A percentile compares a stretch with the other conserved stretches of the same genome.
Evolutionary conservation across 2,113 vertebrate species (phyloP).

Genomic region (Chaetops frenatus): DNA sequence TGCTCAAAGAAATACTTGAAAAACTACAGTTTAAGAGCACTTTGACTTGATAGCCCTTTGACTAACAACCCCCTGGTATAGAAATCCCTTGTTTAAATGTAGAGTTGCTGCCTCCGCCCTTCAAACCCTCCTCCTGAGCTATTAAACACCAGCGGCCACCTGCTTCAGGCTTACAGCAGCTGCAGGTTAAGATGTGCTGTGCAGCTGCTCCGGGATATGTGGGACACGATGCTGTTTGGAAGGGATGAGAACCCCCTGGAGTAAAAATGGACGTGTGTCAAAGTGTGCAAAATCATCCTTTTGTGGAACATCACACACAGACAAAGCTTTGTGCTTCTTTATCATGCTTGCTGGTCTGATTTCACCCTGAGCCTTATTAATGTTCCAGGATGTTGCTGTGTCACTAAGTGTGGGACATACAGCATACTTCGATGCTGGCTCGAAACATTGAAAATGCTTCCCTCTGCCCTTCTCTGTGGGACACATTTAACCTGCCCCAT

Average conservation of each 20-base stretch:
- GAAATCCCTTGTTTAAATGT: neutral
- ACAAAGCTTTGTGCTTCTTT: neutral
- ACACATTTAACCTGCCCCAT: neutral
- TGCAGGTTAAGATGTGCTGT: neutral
- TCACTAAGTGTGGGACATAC: neutral
- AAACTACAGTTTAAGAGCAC: conserved; percentile 25
- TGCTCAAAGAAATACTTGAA: conserved; percentile 21
- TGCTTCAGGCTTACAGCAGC: neutral
- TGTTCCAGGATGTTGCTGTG: neutral
- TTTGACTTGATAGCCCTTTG: neutral
- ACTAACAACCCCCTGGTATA: neutral
- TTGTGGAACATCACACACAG: neutral
- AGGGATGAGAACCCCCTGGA: neutral
- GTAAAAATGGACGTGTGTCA: neutral
- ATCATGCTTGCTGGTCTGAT: neutral
- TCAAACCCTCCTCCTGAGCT: neutral
- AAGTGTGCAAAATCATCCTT: neutral
- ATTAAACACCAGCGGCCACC: neutral
- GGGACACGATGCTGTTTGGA: accelerated
- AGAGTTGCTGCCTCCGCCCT: neutral
- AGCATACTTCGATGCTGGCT: neutral
- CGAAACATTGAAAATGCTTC: neutral
- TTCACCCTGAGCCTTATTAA: neutral
- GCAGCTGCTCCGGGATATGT: accelerated
- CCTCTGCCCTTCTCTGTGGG: neutral